A percentile compares a stretch with the other conserved stretches of the same genome.
phyloP scores from a whole-genome alignment of 1,140 invertebrate species.

The Phortica variegata region DNA sequence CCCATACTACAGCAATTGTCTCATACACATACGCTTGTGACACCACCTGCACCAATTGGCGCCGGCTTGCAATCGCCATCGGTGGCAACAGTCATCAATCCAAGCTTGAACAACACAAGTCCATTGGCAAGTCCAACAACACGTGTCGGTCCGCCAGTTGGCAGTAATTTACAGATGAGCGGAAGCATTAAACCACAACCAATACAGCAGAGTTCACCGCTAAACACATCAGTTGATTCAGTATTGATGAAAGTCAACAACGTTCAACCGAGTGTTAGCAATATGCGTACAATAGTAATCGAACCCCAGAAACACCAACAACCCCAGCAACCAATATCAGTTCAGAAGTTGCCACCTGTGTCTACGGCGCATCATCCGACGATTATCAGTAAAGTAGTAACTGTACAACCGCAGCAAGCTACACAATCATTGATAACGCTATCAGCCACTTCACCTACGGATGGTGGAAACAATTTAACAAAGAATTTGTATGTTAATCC shows the following conservation, averaged over 20 bases:
- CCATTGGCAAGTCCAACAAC: slow-evolving; percentile 40
- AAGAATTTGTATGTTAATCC: slow-evolving; percentile 32
- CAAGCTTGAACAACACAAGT: slow-evolving; percentile 24
- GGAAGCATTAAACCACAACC: too few relatives aligned
- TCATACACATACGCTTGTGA: slow-evolving; percentile 22
- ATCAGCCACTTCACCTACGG: slow-evolving; percentile 31
- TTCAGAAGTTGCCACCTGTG: slow-evolving; percentile 47
- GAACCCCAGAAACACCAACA: slow-evolving; percentile 37
- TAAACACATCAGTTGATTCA: neutral
- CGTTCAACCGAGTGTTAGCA: neutral
- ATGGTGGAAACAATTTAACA: slow-evolving; percentile 32
- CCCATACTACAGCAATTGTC: slow-evolving; percentile 21
- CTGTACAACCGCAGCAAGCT: slow-evolving; percentile 46
- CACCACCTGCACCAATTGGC: slow-evolving; percentile 20
- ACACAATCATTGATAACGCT: slow-evolving; percentile 34
- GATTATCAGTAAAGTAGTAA: slow-evolving; percentile 51
- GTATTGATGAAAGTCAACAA: neutral
- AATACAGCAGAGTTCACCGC: too few relatives aligned
- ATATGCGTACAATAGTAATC: slow-evolving; percentile 32
- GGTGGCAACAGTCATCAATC: neutral
- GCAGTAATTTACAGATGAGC: slow-evolving; percentile 8
- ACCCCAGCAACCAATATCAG: slow-evolving; percentile 24
- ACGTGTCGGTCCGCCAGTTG: slow-evolving; percentile 20
- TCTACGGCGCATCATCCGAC: slow-evolving; percentile 42
- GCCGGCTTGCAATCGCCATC: neutral